Base-by-base conservation (phyloP, 2,888 invertebrate genomes). In the Cordilura impudica region DNA sequence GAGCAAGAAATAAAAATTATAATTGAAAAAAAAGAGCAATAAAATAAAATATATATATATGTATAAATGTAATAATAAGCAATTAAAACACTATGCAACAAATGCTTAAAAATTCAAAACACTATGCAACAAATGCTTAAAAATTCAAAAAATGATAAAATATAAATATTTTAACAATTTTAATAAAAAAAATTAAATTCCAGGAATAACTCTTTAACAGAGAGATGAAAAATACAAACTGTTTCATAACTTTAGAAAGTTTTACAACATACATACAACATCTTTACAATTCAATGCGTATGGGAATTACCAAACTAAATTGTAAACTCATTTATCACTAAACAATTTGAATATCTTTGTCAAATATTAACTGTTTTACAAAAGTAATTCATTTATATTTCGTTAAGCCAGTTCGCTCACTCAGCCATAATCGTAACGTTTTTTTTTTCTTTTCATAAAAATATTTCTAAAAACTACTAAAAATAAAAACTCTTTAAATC, bases 51-150 rank as follows among this genome's bases (percentile, higher is more conserved):
- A 31, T 29, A 45, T 51, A n/a, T 70, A 23, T 60, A 70, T 49
- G 29, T 45, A 56, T 53, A 54, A 54, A 71, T 71, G 49, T 63
- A 63, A 63, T 56, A 56, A 69, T 58, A 69, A 56, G 72, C 39
- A 51, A 56, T 43, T 58, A 69, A 69, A 69, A 75, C 56, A 56
- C 56, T 63, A 75, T 66, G 66, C 56, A 72, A 72, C 72, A 72
- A 72, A 65, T 45, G 56, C 72, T 65, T 71, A 60, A 70, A 60
- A 70, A 58, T 61, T 31, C 47, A 67, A 66, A 67, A 74, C 56
- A 56, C 56, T 63, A 75, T 66, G 66, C 56, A 72, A 72, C 72
- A 72, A 72, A 65, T 45, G 56, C 72, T 65, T 71, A 60, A 70
- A 60, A 70, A 58, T 61, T 56, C 56, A 63, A 51, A 58, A 61